Evolutionary conservation across 2,113 vertebrate genomes (phyloP), one percentile per base, ranked within the genome.

Genomic region (Heteronetta atricapilla): DNA sequence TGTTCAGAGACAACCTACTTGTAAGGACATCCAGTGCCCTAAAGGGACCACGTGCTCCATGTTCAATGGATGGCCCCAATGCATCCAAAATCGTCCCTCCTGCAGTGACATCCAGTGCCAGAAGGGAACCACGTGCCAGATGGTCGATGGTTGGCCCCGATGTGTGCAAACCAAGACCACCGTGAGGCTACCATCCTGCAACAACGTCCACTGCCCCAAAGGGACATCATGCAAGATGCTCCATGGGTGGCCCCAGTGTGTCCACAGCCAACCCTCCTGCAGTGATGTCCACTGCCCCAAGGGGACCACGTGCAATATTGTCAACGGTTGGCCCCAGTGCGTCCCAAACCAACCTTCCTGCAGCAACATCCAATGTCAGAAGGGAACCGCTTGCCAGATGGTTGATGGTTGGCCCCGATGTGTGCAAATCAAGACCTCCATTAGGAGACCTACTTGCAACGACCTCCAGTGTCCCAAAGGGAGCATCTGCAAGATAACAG

Each of bases 401-500:
- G 13, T 8, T 0, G 22, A 67, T 3, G 53, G 62, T 0, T 52
- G n/a, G 62, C 83, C 83, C 2, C 3, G 1, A 1, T 82, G 79
- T 2, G 3, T 50, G 6, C 78, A 44, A 31, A 3, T 6, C 4
- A 38, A 17, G 60, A 19, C 2, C 0, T 23, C 44, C 44, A 4
- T 2, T 0, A 28, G 33, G 2, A 4, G 7, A 36, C 48, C 46
- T 26, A 20, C 73, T 16, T 62, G 73, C 1, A 5, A 0, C 0
- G 56, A 60, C 0, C 0, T 22, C 25, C 73, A 29, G 0, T 76
- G 73, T 48, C 33, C 48, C 17, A 2, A 53, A 2, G 48, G 29
- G 1, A 42, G 34, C 8, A 33, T 16, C 0, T 78, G 75, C 11
- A 13, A 11, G 3, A 2, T 63, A 21, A 31, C 18, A 2, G 12